Evolutionary conservation across 2,113 vertebrate species (phyloP).

Genomic region (Zootoca vivipara): DNA sequence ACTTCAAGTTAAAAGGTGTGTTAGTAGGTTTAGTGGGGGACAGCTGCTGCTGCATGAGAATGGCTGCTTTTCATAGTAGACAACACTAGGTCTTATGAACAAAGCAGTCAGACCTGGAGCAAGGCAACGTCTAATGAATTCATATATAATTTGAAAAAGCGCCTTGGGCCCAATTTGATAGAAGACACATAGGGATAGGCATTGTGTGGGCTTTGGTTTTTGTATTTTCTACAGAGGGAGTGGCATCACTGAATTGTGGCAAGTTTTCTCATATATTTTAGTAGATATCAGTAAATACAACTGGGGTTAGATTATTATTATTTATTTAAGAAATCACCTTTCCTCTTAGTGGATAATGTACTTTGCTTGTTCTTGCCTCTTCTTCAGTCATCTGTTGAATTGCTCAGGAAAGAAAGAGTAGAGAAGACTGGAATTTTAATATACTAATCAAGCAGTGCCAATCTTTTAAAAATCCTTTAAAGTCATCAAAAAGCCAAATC

Average conservation of each 20-base stretch:
- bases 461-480: not conserved
- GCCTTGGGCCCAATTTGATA: not conserved
- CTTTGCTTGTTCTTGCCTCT: not conserved
- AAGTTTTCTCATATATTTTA: not conserved
- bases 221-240: not conserved
- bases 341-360: not conserved
- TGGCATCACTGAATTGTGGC: not conserved
- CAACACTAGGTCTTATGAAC: too few species aligned
- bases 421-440: not conserved
- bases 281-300: not conserved
- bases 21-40: not conserved
- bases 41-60: not conserved
- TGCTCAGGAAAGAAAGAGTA: not conserved
- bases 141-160: not conserved
- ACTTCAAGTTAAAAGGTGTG: not conserved
- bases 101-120: not conserved
- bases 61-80: not conserved
- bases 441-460: constrained; percentile 6
- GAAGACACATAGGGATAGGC: not conserved
- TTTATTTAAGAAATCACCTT: not conserved
- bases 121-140: not conserved
- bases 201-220: not conserved
- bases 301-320: not conserved
- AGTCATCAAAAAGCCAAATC: constrained; percentile 9
- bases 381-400: constrained; percentile 2